phyloP scores from a whole-genome alignment of 2,797 vertebrate genomes.

The Rhabdophis nuchalis region DNA sequence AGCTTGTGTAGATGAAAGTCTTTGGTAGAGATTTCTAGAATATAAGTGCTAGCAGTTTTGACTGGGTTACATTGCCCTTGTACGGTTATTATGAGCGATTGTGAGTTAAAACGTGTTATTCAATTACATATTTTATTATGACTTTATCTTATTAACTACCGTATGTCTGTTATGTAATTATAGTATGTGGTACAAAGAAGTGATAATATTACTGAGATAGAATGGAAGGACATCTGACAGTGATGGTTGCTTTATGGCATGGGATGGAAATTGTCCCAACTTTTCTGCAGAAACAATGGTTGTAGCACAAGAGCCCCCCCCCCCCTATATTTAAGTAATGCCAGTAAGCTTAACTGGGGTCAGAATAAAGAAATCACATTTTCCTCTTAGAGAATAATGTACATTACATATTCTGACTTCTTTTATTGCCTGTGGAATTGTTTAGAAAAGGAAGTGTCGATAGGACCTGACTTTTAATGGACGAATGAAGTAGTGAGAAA shows the following conservation, averaged over 20 bases:
- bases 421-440: background rate
- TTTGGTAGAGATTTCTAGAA: background rate
- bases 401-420: background rate
- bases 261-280: background rate
- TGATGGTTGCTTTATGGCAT: background rate
- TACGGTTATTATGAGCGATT: background rate
- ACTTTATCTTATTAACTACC: background rate
- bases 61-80: background rate
- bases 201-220: background rate
- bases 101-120: background rate
- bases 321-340: background rate
- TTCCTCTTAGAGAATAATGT: background rate
- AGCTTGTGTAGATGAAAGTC: background rate
- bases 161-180: background rate
- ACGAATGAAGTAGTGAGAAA: slow-evolving; percentile 13
- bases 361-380: slow-evolving; percentile 13
- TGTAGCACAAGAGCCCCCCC: background rate
- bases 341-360: background rate
- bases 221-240: background rate
- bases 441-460: background rate
- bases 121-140: background rate
- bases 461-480: slow-evolving; percentile 1
- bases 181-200: background rate
- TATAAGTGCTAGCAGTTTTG: background rate
- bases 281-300: background rate